Evolutionary conservation across 2,113 vertebrate species (phyloP).

Genomic region (Quiscalus mexicanus): DNA sequence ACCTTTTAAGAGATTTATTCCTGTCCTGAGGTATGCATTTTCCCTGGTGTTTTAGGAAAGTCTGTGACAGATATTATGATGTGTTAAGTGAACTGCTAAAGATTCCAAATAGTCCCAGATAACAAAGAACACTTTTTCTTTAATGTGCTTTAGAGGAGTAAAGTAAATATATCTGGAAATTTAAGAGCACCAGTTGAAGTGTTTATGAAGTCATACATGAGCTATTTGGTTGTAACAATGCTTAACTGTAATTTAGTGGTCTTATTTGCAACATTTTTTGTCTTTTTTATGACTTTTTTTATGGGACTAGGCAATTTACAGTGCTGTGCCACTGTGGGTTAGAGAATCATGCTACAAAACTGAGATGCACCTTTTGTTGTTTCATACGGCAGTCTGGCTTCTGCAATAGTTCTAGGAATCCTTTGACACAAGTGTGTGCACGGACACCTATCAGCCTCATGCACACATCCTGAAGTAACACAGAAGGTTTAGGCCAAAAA

Average conservation of each 20-base stretch:
- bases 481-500: background rate
- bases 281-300: background rate
- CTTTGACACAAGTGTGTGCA: background rate
- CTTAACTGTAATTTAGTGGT: background rate
- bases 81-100: conserved; percentile 36
- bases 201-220: conserved; percentile 42
- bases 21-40: conserved; percentile 19
- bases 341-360: background rate
- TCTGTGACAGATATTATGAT: conserved; percentile 9
- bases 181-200: conserved; percentile 24
- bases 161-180: conserved; percentile 53
- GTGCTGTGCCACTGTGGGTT: background rate
- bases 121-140: conserved; percentile 53
- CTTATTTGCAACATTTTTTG: background rate
- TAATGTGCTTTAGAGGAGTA: conserved; percentile 5
- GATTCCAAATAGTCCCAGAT: conserved; percentile 6
- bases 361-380: background rate
- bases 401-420: background rate
- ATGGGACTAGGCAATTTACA: background rate
- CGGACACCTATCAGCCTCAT: background rate
- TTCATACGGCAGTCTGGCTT: background rate
- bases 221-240: background rate
- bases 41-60: conserved; percentile 27
- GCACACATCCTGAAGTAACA: background rate
- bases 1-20: conserved; percentile 40